Base-by-base conservation (phyloP, 2,113 vertebrate species). In the Phalacrocorax pelagicus region DNA sequence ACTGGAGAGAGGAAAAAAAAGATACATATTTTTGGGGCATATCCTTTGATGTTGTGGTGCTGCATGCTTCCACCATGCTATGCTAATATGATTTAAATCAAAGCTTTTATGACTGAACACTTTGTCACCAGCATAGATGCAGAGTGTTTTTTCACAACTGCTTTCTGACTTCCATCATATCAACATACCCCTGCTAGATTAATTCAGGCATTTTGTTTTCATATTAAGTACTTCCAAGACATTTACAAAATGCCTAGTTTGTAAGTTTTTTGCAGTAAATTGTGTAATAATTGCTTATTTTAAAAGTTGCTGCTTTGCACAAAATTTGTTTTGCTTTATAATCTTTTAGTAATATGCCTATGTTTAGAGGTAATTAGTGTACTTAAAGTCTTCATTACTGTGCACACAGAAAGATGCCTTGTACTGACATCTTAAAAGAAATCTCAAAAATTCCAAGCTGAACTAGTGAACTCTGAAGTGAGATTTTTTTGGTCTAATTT, bases 371-470 rank as follows among this genome's bases (percentile, higher is more conserved):
- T 96, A 92, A 91, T 86, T 81, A 92, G 36, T 88, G 62, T 95
- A 30, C 93, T 81, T 94, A 65, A 92, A 89, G 90, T 95, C 84
- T 83, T 92, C 47, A 15, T 96, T 97, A 95, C 96, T 98, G 96
- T 97, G 97, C 97, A 97, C 57, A 96, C 96, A 97, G 96, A 95
- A 97, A 96, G 90, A 88, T 65, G 40, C 69, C 77, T 94, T 49
- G 42, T 63, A 62, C 74, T 30, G 17, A 44, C 81, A 88, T 36
- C 72, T 78, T 42, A 63, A 81, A 89, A 79, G 49, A 90, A 24
- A 40, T 66, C 69, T 73, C 55, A 67, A 67, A 79, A 90, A 91
- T 49, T 59, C 30, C 49, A 72, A 66, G 59, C 27, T 72, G 19
- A 81, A 54, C 54, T 77, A 32, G 36, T 59, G 69, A 93, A 74